Conservation (phyloP, 2,888 invertebrate species). For the Archips crataeganus region DNA sequence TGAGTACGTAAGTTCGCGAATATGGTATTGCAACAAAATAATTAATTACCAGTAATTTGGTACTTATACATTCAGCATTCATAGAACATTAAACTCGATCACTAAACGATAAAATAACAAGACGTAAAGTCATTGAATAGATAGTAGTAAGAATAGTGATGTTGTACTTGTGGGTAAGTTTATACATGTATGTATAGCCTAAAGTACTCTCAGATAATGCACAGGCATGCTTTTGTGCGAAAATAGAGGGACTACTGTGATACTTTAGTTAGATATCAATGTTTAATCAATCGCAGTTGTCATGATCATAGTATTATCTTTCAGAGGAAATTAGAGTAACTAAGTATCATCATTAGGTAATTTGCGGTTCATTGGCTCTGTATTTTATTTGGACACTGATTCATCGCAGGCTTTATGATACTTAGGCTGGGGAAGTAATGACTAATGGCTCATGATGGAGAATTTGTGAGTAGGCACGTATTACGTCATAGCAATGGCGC, state of each 20-base stretch:
- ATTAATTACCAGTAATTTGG: neutral
- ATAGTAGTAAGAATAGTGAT: neutral
- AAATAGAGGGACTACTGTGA: neutral
- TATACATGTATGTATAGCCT: neutral
- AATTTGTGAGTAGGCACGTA: constrained; percentile 23
- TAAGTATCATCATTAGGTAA: neutral
- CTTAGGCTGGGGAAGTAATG: constrained; percentile 21
- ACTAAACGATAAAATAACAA: neutral
- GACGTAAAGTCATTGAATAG: neutral
- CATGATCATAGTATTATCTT: no score
- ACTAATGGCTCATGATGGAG: constrained; percentile 20
- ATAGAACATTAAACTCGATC: neutral
- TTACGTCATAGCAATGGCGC: constrained; percentile 24
- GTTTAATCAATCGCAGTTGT: neutral
- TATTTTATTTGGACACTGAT: constrained; percentile 18
- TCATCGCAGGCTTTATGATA: constrained; percentile 27
- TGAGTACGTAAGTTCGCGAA: neutral
- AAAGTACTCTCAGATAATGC: neutral
- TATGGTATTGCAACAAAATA: neutral
- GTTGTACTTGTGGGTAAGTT: neutral
- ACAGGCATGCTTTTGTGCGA: neutral
- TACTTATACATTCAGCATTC: neutral
- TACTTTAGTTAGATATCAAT: neutral
- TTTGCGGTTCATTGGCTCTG: constrained; percentile 32
- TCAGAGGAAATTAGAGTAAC: neutral